Conservation (phyloP, 2,113 vertebrate species). For the Camelus dromedarius region DNA sequence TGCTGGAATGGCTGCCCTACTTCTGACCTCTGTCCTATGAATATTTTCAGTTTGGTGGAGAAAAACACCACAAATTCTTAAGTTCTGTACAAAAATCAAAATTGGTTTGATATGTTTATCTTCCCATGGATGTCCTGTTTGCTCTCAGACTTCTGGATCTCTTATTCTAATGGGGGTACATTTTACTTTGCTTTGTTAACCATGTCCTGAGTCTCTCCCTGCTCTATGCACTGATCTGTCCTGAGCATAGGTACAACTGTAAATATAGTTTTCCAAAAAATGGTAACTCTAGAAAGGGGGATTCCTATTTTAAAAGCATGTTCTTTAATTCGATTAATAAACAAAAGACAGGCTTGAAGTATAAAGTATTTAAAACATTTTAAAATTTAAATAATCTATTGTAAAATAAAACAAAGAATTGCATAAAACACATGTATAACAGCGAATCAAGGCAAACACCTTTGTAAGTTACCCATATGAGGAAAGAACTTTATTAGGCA, state of each 20-base stretch:
- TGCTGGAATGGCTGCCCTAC: not conserved
- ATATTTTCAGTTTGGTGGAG: not conserved
- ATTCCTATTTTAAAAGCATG: not conserved
- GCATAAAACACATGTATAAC: not conserved
- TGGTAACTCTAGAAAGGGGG: not conserved
- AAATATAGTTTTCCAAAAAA: not conserved
- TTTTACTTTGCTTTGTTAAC: slow-evolving; percentile 6
- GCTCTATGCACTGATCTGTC: not conserved
- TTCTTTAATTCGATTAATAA: not conserved
- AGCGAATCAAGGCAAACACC: not conserved
- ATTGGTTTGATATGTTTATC: not conserved
- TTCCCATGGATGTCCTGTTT: not conserved
- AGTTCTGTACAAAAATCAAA: not conserved
- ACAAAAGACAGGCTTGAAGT: not conserved
- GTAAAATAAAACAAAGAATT: not conserved
- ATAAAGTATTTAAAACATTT: not conserved
- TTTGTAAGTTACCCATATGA: not conserved
- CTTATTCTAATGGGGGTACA: not conserved
- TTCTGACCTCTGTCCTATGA: not conserved
- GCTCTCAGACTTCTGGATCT: not conserved
- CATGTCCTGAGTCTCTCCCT: not conserved
- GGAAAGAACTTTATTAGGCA: not conserved
- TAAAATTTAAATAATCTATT: not conserved
- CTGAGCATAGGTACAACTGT: not conserved
- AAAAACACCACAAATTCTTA: not conserved